phyloP scores from a whole-genome alignment of 2,888 invertebrate genomes.

The Beris morrisii region DNA sequence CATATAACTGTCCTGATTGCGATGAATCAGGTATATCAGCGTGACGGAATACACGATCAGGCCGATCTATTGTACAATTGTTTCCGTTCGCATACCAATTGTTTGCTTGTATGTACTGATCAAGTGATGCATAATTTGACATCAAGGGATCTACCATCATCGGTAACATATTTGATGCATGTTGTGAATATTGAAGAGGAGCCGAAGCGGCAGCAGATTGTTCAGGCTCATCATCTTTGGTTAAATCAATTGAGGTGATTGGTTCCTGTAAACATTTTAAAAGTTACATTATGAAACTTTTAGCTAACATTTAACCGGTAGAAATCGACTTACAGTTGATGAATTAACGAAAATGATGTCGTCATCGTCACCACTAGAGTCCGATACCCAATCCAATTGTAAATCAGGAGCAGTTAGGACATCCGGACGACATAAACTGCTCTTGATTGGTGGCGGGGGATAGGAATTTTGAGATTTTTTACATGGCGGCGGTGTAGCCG shows the following conservation, averaged over 20 bases:
- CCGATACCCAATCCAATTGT: constrained; percentile 74
- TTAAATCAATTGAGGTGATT: constrained; percentile 61
- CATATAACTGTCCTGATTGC: constrained; percentile 1
- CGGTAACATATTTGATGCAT: not conserved
- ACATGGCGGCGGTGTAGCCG: constrained; percentile 3
- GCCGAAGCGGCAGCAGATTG: constrained; percentile 17
- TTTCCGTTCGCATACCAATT: constrained; percentile 15
- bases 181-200: constrained; percentile 1
- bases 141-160: not conserved
- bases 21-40: not conserved
- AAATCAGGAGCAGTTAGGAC: constrained; percentile 71
- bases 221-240: constrained; percentile 60
- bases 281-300: not conserved
- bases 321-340: constrained; percentile 41
- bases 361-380: constrained; percentile 65
- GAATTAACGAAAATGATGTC: constrained; percentile 59
- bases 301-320: not conserved
- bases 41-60: not conserved
- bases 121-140: not conserved
- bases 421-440: constrained; percentile 41
- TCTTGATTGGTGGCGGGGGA: constrained; percentile 5
- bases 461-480: constrained; percentile 14
- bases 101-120: not conserved
- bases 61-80: not conserved
- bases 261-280: constrained; percentile 51